phyloP scores from a whole-genome alignment of 2,888 invertebrate genomes.

The Miltochrista miniata region DNA sequence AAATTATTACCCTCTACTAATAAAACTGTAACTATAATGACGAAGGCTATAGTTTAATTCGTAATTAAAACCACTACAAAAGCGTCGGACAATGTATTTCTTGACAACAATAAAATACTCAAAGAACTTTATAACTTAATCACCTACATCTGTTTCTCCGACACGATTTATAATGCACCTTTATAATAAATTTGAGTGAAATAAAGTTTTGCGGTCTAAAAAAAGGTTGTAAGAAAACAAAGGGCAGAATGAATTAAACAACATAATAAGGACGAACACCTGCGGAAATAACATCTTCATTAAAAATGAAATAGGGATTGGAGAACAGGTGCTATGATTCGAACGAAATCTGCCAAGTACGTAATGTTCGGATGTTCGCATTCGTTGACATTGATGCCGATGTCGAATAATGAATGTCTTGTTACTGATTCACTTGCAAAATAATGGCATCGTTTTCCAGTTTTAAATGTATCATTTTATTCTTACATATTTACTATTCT shows the following conservation, averaged over 20 bases:
- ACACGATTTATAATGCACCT: slow-evolving; percentile 77
- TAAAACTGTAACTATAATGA: slow-evolving; percentile 40
- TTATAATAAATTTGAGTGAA: slow-evolving; percentile 73
- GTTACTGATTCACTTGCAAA: slow-evolving; percentile 3
- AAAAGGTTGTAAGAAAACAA: slow-evolving; percentile 76
- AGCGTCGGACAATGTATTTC: slow-evolving; percentile 53
- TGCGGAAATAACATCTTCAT: slow-evolving; percentile 79
- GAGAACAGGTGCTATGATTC: slow-evolving; percentile 69
- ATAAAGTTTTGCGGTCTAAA: slow-evolving; percentile 69
- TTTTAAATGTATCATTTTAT: not conserved
- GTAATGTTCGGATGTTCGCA: slow-evolving; percentile 6
- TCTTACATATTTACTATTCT: not conserved
- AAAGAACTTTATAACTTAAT: slow-evolving; percentile 77
- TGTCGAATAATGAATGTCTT: slow-evolving; percentile 2
- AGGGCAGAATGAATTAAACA: slow-evolving; percentile 80
- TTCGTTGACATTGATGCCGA: slow-evolving; percentile 10
- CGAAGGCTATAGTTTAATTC: slow-evolving; percentile 42
- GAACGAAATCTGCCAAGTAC: slow-evolving; percentile 47
- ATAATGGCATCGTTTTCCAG: not conserved
- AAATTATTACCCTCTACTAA: slow-evolving; percentile 24
- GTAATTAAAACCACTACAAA: slow-evolving; percentile 52
- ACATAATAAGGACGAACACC: slow-evolving; percentile 76
- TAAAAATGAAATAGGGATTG: slow-evolving; percentile 64
- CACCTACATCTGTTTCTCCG: slow-evolving; percentile 78
- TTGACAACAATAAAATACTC: slow-evolving; percentile 64